phyloP scores from a whole-genome alignment of 2,113 vertebrate species.

The Mixornis gularis region DNA sequence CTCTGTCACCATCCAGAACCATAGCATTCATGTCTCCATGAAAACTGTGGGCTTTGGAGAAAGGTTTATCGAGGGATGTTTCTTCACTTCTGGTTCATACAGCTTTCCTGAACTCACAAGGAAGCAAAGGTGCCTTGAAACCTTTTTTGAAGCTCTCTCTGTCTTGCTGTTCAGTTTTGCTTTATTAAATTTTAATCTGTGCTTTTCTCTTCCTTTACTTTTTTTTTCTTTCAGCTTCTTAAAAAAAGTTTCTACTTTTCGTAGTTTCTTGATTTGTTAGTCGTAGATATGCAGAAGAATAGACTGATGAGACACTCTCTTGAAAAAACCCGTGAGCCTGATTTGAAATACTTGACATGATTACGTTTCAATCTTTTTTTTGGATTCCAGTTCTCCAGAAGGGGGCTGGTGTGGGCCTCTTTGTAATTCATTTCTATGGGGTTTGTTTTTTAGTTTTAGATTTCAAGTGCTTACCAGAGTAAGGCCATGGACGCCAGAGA shows the following conservation, averaged over 20 bases:
- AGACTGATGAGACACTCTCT: not conserved
- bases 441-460: not conserved
- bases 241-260: not conserved
- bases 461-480: not conserved
- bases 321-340: not conserved
- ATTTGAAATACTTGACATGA: not conserved
- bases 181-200: not conserved
- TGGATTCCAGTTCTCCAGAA: not conserved
- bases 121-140: not conserved
- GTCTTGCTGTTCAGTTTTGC: not conserved
- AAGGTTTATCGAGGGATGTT: not conserved
- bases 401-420: not conserved
- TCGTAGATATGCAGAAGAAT: not conserved
- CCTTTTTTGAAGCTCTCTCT: not conserved
- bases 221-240: not conserved
- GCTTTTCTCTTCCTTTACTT: not conserved
- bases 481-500: not conserved
- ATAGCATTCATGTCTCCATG: not conserved
- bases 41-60: not conserved
- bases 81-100: not conserved
- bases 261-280: not conserved
- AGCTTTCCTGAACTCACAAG: not conserved
- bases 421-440: not conserved
- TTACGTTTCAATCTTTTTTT: not conserved
- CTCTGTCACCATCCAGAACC: not conserved